Evolutionary conservation across 2,113 vertebrate genomes (phyloP).

Genomic region (Serinus canaria): DNA sequence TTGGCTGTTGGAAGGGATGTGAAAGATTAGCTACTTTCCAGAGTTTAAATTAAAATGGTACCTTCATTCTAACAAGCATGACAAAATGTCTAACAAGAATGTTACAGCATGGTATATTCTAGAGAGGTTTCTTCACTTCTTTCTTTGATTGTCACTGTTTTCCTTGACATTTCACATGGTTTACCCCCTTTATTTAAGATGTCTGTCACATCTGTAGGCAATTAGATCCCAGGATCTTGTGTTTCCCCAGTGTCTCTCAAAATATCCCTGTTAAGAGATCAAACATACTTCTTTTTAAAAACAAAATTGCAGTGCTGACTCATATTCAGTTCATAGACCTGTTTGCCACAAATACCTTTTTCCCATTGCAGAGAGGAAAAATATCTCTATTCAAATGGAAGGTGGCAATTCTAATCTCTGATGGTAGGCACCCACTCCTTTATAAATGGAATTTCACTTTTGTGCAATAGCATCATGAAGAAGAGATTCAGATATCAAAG

Average conservation of each 20-base stretch:
- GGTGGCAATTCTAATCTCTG: not conserved
- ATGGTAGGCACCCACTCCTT: not conserved
- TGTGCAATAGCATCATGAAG: not conserved
- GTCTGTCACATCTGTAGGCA: not conserved
- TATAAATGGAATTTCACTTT: not conserved
- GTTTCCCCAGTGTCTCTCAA: not conserved
- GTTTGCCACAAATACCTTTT: not conserved
- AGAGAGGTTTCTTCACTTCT: not conserved
- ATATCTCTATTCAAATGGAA: not conserved
- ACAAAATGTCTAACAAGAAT: not conserved
- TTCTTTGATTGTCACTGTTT: not conserved
- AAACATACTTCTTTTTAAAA: not conserved
- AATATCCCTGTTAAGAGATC: not conserved
- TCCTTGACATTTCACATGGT: not conserved
- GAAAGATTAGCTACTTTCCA: not conserved
- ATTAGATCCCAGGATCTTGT: not conserved
- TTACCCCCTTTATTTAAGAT: not conserved
- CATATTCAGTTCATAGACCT: not conserved
- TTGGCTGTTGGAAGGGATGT: not conserved
- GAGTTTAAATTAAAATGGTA: not conserved
- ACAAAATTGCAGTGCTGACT: not conserved
- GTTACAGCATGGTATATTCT: not conserved
- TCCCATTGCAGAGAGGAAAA: not conserved
- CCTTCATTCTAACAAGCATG: not conserved
- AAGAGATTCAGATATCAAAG: not conserved